A percentile compares a stretch with the other conserved stretches of the same genome.
Conservation (phyloP, 2,797 vertebrate genomes). For the Chrysocyon brachyurus region DNA sequence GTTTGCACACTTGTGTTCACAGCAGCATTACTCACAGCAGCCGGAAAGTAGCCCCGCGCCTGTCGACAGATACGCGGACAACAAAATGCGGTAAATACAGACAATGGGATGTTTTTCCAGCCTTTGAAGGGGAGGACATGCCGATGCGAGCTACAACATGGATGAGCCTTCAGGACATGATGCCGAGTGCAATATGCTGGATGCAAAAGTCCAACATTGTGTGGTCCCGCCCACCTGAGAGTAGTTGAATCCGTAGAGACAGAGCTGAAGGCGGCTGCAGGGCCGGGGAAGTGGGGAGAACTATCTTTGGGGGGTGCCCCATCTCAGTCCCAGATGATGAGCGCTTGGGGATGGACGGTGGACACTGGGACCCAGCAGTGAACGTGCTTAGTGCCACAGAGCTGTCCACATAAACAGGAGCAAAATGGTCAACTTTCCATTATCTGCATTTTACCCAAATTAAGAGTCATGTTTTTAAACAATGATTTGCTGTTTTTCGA, state of each 20-base stretch:
- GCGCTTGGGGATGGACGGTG: too few species aligned
- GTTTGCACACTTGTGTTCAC: neutral
- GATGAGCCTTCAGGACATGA: too few species aligned
- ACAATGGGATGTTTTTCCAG: too few species aligned
- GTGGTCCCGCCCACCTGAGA: neutral
- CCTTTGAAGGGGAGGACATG: neutral
- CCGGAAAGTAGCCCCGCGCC: too few species aligned
- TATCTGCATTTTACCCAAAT: too few species aligned
- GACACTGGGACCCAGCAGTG: too few species aligned
- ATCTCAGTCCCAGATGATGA: neutral
- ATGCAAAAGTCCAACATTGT: neutral
- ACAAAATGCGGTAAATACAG: neutral
- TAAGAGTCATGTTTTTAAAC: neutral
- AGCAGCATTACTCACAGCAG: neutral
- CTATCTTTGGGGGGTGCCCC: too few species aligned
- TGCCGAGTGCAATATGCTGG: too few species aligned
- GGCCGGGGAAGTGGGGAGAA: neutral
- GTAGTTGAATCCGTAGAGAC: neutral
- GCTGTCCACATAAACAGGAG: neutral
- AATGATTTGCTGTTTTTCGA: neutral
- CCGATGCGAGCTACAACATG: fast-evolving
- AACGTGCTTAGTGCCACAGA: neutral
- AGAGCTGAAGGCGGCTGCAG: fast-evolving
- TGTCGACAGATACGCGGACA: fast-evolving
- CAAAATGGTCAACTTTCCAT: neutral